Evolutionary conservation across 2,797 vertebrate species (phyloP).

Genomic region (Clarias pachynema): DNA sequence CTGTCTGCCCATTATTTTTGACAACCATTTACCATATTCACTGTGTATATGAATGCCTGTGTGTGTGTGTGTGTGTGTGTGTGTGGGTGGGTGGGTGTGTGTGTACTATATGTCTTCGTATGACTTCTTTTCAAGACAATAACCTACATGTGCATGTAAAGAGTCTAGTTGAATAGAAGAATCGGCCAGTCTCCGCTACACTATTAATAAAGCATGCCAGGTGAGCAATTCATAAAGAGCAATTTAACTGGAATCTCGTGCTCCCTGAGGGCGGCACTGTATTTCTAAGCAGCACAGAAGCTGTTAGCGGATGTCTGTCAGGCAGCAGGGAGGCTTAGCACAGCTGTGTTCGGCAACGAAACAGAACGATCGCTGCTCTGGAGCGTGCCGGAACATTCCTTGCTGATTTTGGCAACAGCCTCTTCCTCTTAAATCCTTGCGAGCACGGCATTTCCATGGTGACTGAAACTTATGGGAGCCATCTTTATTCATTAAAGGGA

Average conservation of each 20-base stretch:
- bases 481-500: constrained; percentile 59
- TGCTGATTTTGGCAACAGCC: constrained; percentile 48
- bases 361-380: constrained; percentile 44
- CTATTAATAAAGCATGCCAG: constrained; percentile 33
- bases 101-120: background rate
- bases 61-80: background rate
- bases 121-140: background rate
- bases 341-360: constrained; percentile 37
- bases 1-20: constrained; percentile 9
- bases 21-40: background rate
- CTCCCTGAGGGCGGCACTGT: constrained; percentile 29
- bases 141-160: constrained; percentile 5
- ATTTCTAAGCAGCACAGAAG: constrained; percentile 32
- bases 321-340: constrained; percentile 39
- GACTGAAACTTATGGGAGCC: constrained; percentile 52
- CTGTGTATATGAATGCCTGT: background rate
- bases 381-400: constrained; percentile 56
- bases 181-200: background rate
- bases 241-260: constrained; percentile 24
- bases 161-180: background rate
- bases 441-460: constrained; percentile 56
- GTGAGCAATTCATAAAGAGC: constrained; percentile 31
- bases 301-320: constrained; percentile 33
- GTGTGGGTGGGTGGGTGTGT: background rate
- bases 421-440: constrained; percentile 55